These are phyloP conservation scores for Pseudomugil gertrudae DNA, from an alignment of 2,797 vertebrate genomes.

Conservation along the genomic window DNA sequence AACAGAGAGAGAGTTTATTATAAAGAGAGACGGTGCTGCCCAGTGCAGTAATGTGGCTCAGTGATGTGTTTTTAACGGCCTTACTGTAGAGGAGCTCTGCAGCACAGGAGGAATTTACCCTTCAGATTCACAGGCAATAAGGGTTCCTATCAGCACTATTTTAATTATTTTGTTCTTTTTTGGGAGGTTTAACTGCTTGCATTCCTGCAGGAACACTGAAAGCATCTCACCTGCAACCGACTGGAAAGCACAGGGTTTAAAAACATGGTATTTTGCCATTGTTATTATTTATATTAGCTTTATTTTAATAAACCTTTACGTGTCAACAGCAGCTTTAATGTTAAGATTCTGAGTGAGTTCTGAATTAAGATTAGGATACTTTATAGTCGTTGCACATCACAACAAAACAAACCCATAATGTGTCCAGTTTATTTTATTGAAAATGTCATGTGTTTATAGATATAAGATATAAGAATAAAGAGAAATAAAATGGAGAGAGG, in stretches of 20 bases:
- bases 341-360: background rate
- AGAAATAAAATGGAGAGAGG: no score
- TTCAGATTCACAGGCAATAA: constrained; percentile 6
- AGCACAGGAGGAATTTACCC: constrained; percentile 11
- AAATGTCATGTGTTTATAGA: no score
- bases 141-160: background rate
- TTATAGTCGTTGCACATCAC: background rate
- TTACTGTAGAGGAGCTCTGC: constrained; percentile 15
- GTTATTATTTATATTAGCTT: background rate
- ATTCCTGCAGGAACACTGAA: no score
- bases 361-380: background rate
- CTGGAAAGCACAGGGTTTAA: no score
- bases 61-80: constrained; percentile 23
- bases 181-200: background rate
- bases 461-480: no score
- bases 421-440: no score
- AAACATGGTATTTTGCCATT: background rate
- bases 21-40: constrained; percentile 1
- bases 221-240: no score
- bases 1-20: constrained; percentile 9
- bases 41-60: constrained; percentile 5
- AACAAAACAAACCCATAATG: background rate
- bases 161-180: background rate
- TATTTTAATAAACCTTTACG: background rate
- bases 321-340: background rate